phyloP scores from a whole-genome alignment of 2,113 vertebrate species.

The Oenanthe melanoleuca region DNA sequence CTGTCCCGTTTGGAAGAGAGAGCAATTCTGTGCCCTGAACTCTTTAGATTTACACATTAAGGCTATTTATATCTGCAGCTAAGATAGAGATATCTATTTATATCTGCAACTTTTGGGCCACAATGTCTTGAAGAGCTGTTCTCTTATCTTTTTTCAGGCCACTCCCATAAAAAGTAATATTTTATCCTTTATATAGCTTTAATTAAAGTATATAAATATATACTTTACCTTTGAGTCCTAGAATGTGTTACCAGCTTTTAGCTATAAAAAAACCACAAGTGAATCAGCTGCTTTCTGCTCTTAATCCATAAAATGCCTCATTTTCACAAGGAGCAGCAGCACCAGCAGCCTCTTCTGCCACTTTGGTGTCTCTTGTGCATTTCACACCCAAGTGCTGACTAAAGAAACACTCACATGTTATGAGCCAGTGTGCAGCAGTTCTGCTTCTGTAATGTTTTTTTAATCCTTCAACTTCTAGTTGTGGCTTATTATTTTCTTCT shows the following conservation, averaged over 20 bases:
- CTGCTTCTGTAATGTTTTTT: not conserved
- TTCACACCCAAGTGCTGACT: not conserved
- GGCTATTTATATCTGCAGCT: not conserved
- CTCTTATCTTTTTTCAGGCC: not conserved
- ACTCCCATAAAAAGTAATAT: not conserved
- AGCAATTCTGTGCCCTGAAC: not conserved
- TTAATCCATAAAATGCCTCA: not conserved
- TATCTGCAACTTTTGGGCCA: not conserved
- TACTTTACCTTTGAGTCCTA: not conserved
- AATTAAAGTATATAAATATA: not conserved
- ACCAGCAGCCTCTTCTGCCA: not conserved
- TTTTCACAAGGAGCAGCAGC: not conserved
- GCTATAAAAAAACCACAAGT: not conserved
- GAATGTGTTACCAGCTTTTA: not conserved
- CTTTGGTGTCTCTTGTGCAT: not conserved
- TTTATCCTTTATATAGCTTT: not conserved
- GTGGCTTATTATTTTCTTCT: not conserved
- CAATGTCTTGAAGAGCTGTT: not conserved
- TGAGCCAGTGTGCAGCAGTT: not conserved
- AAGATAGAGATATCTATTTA: not conserved
- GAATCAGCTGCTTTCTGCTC: not conserved
- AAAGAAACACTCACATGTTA: not conserved
- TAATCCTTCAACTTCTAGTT: not conserved
- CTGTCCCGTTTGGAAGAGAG: accelerated
- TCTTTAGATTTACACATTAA: not conserved